These are phyloP conservation scores for Brachyistius frenatus DNA, from an alignment of 2,113 vertebrate genomes.

Conservation along the genomic window DNA sequence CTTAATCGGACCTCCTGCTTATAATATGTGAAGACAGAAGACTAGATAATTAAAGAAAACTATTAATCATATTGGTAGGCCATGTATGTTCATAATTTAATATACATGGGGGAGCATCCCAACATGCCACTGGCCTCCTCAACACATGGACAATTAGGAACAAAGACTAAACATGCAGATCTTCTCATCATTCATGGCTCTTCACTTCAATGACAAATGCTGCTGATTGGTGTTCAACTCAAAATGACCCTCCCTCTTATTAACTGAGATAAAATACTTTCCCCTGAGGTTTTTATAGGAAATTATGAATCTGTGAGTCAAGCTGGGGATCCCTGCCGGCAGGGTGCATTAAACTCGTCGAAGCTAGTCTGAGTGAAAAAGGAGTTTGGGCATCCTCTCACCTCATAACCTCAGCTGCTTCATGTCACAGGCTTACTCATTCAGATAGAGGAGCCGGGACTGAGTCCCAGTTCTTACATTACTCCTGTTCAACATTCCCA, in stretches of 20 bases:
- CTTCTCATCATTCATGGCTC: background rate
- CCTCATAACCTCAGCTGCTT: conserved; percentile 38
- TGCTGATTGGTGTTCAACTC: background rate
- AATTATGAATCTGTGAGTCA: conserved; percentile 17
- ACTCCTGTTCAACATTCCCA: conserved; percentile 50
- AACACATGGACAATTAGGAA: no score
- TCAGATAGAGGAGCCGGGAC: conserved; percentile 17
- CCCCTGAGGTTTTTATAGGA: conserved; percentile 10
- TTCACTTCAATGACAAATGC: background rate
- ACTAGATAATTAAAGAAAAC: background rate
- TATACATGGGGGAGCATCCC: no score
- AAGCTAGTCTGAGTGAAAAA: conserved; percentile 23
- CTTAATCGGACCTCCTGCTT: background rate
- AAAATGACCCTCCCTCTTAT: background rate
- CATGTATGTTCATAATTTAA: no score
- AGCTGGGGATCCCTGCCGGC: background rate
- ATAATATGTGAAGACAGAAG: background rate
- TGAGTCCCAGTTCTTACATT: conserved; percentile 6
- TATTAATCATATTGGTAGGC: no score
- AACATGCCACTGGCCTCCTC: no score
- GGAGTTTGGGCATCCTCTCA: conserved; percentile 34
- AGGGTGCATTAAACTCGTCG: conserved; percentile 33
- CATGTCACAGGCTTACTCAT: conserved; percentile 26
- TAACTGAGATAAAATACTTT: conserved; percentile 12
- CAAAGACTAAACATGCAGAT: background rate